A percentile compares a stretch with the other conserved stretches of the same genome.
Evolutionary conservation across 2,113 vertebrate genomes (phyloP).

Genomic region (Smithornis capensis): DNA sequence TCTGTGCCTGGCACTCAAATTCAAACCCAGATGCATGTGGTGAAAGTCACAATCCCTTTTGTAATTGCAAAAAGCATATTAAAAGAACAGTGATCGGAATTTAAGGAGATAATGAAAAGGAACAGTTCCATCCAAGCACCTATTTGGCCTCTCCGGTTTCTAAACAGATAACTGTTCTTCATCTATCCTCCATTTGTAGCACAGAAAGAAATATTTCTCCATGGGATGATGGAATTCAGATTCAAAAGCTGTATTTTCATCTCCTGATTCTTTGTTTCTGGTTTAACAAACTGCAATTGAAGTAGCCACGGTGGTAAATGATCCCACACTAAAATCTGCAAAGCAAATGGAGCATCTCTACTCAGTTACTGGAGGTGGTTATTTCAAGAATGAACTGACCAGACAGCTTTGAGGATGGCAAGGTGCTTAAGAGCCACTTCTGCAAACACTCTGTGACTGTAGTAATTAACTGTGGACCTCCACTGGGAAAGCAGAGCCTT

Average conservation of each 20-base stretch:
- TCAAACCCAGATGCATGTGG: not conserved
- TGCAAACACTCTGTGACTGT: constrained; percentile 17
- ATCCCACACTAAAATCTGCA: not conserved
- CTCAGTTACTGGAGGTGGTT: not conserved
- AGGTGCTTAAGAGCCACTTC: not conserved
- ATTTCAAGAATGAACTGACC: constrained; percentile 6
- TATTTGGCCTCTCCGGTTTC: not conserved
- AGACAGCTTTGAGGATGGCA: not conserved
- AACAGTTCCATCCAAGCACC: not conserved
- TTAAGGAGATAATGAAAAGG: not conserved
- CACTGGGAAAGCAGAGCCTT: constrained; percentile 26
- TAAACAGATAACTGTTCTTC: not conserved
- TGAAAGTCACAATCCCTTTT: not conserved
- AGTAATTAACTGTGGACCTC: constrained; percentile 47
- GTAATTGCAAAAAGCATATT: not conserved
- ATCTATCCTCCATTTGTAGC: not conserved
- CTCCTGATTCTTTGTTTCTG: not conserved
- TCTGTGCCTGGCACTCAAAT: not conserved
- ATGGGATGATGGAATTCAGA: constrained; percentile 6
- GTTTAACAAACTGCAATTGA: not conserved
- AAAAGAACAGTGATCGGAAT: not conserved
- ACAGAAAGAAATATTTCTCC: constrained; percentile 2
- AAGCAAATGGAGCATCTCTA: not conserved
- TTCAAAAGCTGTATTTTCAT: not conserved
- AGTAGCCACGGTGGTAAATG: not conserved